These are phyloP conservation scores for Galerucella calmariensis DNA, from an alignment of 2,888 invertebrate genomes.

Conservation along the genomic window DNA sequence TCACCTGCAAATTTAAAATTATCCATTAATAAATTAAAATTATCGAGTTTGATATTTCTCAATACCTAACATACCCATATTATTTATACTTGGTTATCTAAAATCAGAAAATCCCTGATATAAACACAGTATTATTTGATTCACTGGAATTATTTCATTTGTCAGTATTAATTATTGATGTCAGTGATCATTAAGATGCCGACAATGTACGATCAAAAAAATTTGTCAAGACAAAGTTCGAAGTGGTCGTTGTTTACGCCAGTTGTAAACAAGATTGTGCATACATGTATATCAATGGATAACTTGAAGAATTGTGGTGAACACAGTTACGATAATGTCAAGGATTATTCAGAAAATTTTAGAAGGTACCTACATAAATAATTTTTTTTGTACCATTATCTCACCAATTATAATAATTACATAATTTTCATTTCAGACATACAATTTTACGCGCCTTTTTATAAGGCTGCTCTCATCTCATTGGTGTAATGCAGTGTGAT, in stretches of 20 bases:
- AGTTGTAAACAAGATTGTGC: conserved; percentile 22
- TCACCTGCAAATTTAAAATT: neutral
- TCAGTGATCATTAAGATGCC: neutral
- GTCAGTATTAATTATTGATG: neutral
- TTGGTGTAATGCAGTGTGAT: no score
- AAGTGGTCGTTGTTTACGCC: conserved; percentile 17
- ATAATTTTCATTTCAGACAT: no score
- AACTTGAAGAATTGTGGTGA: conserved; percentile 30
- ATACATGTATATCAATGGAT: conserved; percentile 20
- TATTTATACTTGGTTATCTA: neutral
- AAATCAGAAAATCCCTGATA: neutral
- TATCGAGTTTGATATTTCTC: neutral
- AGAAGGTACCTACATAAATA: conserved; percentile 29
- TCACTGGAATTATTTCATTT: neutral
- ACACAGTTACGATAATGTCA: conserved; percentile 23
- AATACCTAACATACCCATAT: neutral
- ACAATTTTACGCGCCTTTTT: no score
- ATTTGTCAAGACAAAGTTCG: conserved; percentile 10
- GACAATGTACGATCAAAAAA: neutral
- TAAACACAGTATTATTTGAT: neutral
- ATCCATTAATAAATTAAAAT: neutral
- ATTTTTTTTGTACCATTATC: neutral
- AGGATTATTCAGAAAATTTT: conserved; percentile 30
- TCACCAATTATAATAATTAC: no score
- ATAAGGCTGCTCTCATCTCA: no score